Conservation (phyloP, 2,888 invertebrate species). For the Tenthredo notha region DNA sequence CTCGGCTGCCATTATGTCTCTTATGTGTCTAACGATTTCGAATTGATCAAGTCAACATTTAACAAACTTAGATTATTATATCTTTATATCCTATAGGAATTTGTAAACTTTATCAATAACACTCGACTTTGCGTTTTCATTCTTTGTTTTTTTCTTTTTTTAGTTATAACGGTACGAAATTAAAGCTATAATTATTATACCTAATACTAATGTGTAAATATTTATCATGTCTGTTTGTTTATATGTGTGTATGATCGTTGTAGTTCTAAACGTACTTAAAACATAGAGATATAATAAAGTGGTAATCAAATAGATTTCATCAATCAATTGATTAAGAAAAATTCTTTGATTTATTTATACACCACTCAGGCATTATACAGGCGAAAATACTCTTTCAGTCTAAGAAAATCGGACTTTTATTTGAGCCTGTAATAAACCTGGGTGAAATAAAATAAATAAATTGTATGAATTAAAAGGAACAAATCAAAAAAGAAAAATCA, state of each 20-base stretch:
- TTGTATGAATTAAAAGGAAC: not conserved
- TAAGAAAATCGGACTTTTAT: not conserved
- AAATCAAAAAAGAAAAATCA: not conserved
- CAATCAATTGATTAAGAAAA: not conserved
- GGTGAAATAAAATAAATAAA: not conserved
- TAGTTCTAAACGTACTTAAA: not conserved
- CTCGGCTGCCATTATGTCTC: not conserved
- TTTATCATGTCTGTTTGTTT: not conserved
- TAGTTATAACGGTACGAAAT: not conserved
- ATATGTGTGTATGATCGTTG: not conserved
- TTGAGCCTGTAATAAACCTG: not conserved
- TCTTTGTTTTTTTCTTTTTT: not conserved
- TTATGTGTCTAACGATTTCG: conserved; percentile 2
- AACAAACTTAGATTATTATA: not conserved
- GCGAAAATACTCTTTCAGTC: not conserved
- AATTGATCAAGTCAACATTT: conserved; percentile 9
- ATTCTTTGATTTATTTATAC: not conserved
- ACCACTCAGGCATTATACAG: not conserved
- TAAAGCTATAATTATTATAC: conserved; percentile 15
- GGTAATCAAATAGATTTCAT: not conserved
- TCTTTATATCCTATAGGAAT: not conserved
- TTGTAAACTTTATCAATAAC: not conserved
- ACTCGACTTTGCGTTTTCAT: not conserved
- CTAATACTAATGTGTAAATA: not conserved
- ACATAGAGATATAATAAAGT: not conserved